Evolutionary conservation across 2,888 invertebrate genomes (phyloP), one percentile per base, ranked within the genome.

Genomic region (Drosophila putrida): DNA sequence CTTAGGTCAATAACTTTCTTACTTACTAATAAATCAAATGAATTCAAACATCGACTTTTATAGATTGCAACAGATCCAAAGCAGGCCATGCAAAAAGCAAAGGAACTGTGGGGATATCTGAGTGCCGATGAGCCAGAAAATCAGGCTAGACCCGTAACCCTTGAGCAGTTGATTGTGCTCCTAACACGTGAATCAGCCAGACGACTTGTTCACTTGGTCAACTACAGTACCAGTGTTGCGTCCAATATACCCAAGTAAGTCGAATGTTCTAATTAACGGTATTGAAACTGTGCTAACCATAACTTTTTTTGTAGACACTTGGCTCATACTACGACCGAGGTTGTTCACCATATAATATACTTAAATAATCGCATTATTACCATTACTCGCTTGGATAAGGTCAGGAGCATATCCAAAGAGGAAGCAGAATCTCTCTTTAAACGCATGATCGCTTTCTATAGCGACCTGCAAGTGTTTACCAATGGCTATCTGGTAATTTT

Each of bases 81-180:
- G 72, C 91, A 95, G 61, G 96, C 96, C 1, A 93, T 95, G 91
- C 94, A 95, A 90, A 96, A 96, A 90, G 95, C 95, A 2, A 95
- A 94, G 80, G 95, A 95, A 75, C 91, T 97, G 47, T 97, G 96
- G 95, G 91, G 91, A 0, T 94, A 94, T 39, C 92, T 97, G 57
- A 96, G 96, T 87, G 92, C 94, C 76, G 95, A 96, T 27, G 97
- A 97, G 89, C 97, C 97, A 0, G 97, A 96, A 92, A 97, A 97
- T 93, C 97, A 97, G 92, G 96, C 96, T 4, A 94, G 96, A 36
- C 97, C 97, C 0, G 94, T 94, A 70, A 96, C 96, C 1, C 90
- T 97, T 35, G 97, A 97, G 89, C 96, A 97, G 89, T 92, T 97
- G 71, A 93, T 96, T 59, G 96, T 96, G 38, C 92, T 97, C 65